phyloP scores from a whole-genome alignment of 2,797 vertebrate genomes.

The Cirrhinus molitorella region DNA sequence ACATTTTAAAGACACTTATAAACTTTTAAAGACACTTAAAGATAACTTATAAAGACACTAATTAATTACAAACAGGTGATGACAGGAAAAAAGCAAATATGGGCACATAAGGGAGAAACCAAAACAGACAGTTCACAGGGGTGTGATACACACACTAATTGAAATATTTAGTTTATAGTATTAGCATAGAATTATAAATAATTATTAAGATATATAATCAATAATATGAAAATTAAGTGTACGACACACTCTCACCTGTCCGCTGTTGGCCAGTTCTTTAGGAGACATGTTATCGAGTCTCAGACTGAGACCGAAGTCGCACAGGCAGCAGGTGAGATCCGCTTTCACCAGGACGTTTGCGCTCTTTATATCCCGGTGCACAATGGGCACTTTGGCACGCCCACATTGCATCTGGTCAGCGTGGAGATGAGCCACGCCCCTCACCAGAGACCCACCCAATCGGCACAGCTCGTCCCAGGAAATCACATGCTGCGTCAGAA shows the following conservation, averaged over 20 bases:
- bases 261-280: constrained; percentile 96
- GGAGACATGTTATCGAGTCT: constrained; percentile 91
- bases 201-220: too few species aligned
- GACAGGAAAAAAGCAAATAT: too few species aligned
- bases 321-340: constrained; percentile 93
- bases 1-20: too few species aligned
- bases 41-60: too few species aligned
- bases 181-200: too few species aligned
- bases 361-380: constrained; percentile 97
- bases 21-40: too few species aligned
- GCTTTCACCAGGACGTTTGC: constrained; percentile 95
- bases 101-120: too few species aligned
- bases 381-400: constrained; percentile 90
- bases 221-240: too few species aligned
- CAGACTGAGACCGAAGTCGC: constrained; percentile 95
- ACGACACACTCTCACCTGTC: constrained; percentile 86
- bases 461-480: constrained; percentile 91
- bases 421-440: constrained; percentile 93
- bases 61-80: too few species aligned
- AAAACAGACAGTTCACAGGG: too few species aligned
- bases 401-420: constrained; percentile 91
- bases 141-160: too few species aligned
- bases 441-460: constrained; percentile 87
- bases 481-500: constrained; percentile 86
- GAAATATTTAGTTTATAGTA: too few species aligned